phyloP scores from a whole-genome alignment of 2,888 invertebrate genomes.

The Perizoma affinitatum region DNA sequence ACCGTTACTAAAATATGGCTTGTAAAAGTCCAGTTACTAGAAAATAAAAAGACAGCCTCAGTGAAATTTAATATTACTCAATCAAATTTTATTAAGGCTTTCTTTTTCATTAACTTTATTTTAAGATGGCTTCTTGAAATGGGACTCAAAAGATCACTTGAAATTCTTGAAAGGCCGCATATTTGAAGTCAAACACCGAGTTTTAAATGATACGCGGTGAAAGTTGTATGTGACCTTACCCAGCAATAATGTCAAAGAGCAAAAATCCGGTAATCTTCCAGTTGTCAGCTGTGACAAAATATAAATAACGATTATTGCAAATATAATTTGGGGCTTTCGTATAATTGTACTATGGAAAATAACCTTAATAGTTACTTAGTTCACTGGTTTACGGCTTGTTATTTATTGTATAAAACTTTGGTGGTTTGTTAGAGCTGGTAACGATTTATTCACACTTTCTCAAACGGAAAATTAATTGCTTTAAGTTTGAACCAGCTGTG shows the following conservation, averaged over 20 bases:
- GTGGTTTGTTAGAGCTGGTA: not conserved
- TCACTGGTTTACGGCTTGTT: not conserved
- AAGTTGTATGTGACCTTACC: conserved; percentile 45
- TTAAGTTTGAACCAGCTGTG: not conserved
- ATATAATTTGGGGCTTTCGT: conserved; percentile 9
- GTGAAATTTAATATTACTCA: conserved; percentile 37
- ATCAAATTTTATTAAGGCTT: conserved; percentile 39
- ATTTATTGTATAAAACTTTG: not conserved
- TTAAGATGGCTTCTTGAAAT: conserved; percentile 36
- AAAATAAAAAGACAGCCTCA: conserved; percentile 25
- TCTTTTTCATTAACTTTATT: conserved; percentile 38
- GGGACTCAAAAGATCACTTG: conserved; percentile 45
- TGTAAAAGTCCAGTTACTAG: conserved; percentile 38
- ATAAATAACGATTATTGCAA: conserved; percentile 11
- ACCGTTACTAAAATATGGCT: conserved; percentile 51
- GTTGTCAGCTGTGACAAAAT: conserved; percentile 8
- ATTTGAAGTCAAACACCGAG: conserved; percentile 43
- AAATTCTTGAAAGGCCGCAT: conserved; percentile 47
- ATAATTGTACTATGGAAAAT: conserved; percentile 1
- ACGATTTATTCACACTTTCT: not conserved
- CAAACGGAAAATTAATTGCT: not conserved
- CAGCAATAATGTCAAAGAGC: conserved; percentile 43
- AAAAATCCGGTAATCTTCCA: conserved; percentile 36
- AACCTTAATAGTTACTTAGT: not conserved
- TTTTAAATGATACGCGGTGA: conserved; percentile 46